A percentile compares a stretch with the other conserved stretches of the same genome.
Conservation (phyloP, 2,113 vertebrate species). For the Corydoras sp. region DNA sequence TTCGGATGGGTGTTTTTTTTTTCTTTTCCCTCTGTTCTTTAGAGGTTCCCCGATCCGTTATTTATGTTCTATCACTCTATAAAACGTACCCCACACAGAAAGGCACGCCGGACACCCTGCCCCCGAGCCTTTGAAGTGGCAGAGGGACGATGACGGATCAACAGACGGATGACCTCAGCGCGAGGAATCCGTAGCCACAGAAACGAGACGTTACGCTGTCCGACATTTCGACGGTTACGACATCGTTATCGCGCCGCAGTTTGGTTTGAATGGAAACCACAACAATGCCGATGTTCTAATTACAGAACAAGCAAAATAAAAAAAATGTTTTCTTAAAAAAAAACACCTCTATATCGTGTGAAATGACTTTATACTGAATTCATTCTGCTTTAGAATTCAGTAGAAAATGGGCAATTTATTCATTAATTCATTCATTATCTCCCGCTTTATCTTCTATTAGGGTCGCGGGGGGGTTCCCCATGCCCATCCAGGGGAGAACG, state of each 20-base stretch:
- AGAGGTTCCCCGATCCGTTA: neutral
- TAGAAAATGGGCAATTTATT: too few species aligned
- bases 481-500: too few species aligned
- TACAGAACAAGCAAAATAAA: neutral
- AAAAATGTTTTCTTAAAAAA: neutral
- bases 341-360: neutral
- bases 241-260: neutral
- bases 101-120: neutral
- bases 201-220: neutral
- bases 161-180: slow-evolving; percentile 14
- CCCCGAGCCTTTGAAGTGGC: slow-evolving; percentile 12
- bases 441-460: too few species aligned
- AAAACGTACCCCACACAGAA: slow-evolving; percentile 6
- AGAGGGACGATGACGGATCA: neutral
- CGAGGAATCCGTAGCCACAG: neutral
- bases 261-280: slow-evolving; percentile 4
- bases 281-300: slow-evolving; percentile 18
- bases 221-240: slow-evolving; percentile 11
- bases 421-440: too few species aligned
- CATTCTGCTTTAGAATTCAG: too few species aligned
- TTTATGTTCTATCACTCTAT: neutral
- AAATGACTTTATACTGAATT: too few species aligned
- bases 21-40: neutral
- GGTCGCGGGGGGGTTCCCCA: too few species aligned
- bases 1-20: neutral